Conservation (phyloP, 2,797 vertebrate species). For the Hypotaenidia okinawae region DNA sequence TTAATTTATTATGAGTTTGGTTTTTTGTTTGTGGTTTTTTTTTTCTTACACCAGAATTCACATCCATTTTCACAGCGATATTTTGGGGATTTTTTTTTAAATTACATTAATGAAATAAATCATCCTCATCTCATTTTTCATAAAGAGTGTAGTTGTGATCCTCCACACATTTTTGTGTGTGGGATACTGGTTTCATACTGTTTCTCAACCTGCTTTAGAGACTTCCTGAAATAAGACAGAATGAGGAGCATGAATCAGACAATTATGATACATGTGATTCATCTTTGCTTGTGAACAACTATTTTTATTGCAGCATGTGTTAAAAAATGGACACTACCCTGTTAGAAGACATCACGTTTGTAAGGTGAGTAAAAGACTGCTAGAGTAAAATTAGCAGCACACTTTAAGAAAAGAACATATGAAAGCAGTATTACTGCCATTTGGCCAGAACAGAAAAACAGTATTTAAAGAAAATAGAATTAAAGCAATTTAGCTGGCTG, state of each 20-base stretch:
- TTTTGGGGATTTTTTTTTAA: neutral
- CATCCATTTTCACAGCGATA: neutral
- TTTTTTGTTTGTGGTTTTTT: neutral
- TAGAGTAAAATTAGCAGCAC: neutral
- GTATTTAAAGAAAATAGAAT: neutral
- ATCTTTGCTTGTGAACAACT: neutral
- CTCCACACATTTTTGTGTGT: neutral
- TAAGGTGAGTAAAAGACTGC: neutral
- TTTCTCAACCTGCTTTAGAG: neutral
- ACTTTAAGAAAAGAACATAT: neutral
- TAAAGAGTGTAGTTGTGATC: neutral
- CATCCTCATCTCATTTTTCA: neutral
- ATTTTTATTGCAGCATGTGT: neutral
- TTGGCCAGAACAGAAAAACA: neutral
- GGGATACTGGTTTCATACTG: neutral
- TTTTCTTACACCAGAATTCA: neutral
- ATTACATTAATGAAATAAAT: neutral
- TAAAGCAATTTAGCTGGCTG: neutral
- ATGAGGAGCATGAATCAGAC: neutral
- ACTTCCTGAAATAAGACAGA: neutral
- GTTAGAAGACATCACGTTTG: neutral
- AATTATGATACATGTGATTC: neutral
- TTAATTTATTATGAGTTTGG: neutral
- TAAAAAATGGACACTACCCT: neutral
- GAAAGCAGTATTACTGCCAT: neutral